Percentiles rank a stretch among this genome's conserved stretches.
Conservation (phyloP, 2,113 vertebrate species). For the Elachura formosa region DNA sequence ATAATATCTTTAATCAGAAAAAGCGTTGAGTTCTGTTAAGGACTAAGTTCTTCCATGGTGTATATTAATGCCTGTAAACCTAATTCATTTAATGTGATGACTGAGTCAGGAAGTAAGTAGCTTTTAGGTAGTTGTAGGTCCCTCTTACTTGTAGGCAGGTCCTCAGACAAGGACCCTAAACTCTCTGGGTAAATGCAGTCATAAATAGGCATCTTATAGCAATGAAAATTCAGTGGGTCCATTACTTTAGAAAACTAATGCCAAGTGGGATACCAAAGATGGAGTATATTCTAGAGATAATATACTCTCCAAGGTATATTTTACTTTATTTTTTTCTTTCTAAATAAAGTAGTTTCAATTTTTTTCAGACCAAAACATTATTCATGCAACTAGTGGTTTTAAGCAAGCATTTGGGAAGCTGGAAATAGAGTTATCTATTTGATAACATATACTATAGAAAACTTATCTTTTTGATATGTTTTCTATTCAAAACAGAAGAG, state of each 20-base stretch:
- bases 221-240: not conserved
- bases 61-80: not conserved
- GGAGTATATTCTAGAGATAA: not conserved
- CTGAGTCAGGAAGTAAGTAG: not conserved
- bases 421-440: not conserved
- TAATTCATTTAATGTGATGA: not conserved
- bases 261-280: not conserved
- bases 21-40: not conserved
- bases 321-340: not conserved
- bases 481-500: not conserved
- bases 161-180: not conserved
- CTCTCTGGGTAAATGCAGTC: not conserved
- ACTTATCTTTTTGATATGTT: too few relatives aligned
- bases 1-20: not conserved
- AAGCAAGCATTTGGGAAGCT: not conserved
- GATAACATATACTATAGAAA: too few relatives aligned
- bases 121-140: not conserved
- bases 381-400: not conserved
- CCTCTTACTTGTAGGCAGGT: not conserved
- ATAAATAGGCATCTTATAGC: not conserved
- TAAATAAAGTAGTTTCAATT: not conserved
- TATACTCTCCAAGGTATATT: not conserved
- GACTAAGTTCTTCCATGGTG: not conserved
- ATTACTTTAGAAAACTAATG: not conserved
- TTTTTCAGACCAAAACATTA: not conserved